phyloP scores from a whole-genome alignment of 2,797 vertebrate species.

The Parambassis ranga region DNA sequence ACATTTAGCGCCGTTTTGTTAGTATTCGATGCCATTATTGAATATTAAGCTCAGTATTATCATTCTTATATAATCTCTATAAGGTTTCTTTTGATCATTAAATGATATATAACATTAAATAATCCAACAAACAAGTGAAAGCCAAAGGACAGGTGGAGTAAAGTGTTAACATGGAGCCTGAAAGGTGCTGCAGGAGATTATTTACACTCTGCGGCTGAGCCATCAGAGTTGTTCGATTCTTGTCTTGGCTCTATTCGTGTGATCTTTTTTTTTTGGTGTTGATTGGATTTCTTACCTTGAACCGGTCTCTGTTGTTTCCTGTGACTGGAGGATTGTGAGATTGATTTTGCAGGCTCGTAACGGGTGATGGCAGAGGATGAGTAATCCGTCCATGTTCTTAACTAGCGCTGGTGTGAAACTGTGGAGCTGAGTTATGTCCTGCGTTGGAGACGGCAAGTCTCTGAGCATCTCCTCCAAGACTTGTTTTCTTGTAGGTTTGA shows the following conservation, averaged over 20 bases:
- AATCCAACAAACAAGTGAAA: background rate
- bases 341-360: background rate
- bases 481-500: background rate
- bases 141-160: background rate
- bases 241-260: background rate
- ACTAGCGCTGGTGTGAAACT: background rate
- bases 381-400: background rate
- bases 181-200: background rate
- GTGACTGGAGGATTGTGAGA: background rate
- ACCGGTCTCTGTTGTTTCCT: background rate
- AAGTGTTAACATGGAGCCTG: background rate
- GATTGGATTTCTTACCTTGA: conserved; percentile 31
- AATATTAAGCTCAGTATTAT: too few species aligned
- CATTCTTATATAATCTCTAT: too few species aligned
- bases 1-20: too few species aligned
- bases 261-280: conserved; percentile 8
- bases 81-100: too few species aligned
- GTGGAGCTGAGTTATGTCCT: background rate
- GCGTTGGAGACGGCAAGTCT: too few species aligned
- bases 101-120: too few species aligned
- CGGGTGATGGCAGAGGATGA: background rate
- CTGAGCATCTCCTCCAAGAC: too few species aligned
- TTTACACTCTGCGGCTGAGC: background rate
- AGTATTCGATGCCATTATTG: too few species aligned
- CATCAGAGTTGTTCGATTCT: background rate